A percentile compares a stretch with the other conserved stretches of the same genome.
Conservation (phyloP, 2,797 vertebrate species). For the Mus caroli region DNA sequence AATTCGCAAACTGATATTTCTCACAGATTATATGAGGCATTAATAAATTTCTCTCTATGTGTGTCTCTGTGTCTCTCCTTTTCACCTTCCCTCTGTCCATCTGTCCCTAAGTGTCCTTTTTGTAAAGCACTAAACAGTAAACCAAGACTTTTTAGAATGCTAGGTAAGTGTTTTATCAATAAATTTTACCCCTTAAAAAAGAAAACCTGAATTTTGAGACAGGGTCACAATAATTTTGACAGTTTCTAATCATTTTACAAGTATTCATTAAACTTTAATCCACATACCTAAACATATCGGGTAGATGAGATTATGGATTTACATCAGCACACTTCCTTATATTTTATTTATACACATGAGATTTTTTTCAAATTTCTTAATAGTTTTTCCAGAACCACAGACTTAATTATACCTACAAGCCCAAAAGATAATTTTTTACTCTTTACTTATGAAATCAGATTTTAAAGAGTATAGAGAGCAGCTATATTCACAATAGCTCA, state of each 20-base stretch:
- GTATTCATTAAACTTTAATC: background rate
- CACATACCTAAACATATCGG: background rate
- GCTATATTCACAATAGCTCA: background rate
- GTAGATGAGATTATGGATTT: background rate
- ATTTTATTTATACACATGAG: background rate
- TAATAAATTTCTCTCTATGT: background rate
- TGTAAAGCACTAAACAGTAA: background rate
- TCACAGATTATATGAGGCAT: background rate
- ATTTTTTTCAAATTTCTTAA: slow-evolving; percentile 28
- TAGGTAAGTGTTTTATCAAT: background rate
- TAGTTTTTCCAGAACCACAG: background rate
- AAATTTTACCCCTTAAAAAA: background rate
- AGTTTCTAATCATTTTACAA: background rate
- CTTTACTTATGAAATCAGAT: background rate
- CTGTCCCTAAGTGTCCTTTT: background rate
- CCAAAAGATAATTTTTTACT: background rate
- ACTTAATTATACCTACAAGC: background rate
- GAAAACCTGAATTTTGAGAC: background rate
- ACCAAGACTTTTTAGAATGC: background rate
- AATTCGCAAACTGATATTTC: background rate
- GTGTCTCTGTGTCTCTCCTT: too few relatives aligned
- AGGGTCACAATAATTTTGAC: background rate
- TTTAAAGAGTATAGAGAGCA: background rate
- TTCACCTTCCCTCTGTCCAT: too few relatives aligned
- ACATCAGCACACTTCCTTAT: background rate